A percentile compares a stretch with the other conserved stretches of the same genome.
Evolutionary conservation across 2,888 invertebrate species (phyloP).

Genomic region (Pelosia muscerda): DNA sequence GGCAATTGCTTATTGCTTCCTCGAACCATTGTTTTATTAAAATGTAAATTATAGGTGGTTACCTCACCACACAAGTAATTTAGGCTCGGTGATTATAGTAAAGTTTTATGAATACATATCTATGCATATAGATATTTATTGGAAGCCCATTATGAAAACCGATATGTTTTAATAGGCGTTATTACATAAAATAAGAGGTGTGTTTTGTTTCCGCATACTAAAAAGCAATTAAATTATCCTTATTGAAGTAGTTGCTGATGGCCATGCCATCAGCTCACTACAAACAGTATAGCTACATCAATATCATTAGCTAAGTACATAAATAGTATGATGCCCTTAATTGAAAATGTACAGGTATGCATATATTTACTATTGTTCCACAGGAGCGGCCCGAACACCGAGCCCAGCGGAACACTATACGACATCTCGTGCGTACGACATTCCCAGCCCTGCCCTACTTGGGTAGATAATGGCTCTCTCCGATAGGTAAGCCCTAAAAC

Average conservation of each 20-base stretch:
- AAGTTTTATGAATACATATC: neutral
- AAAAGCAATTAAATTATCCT: neutral
- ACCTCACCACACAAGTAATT: neutral
- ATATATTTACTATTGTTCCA: neutral
- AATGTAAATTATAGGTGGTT: neutral
- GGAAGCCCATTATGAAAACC: neutral
- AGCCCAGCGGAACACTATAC: neutral
- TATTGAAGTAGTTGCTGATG: neutral
- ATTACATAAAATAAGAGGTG: conserved; percentile 16
- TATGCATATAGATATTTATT: neutral
- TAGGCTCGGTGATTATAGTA: neutral
- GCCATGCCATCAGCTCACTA: neutral
- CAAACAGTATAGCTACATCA: conserved; percentile 15
- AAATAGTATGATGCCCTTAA: neutral
- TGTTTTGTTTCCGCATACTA: conserved; percentile 25
- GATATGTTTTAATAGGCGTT: neutral
- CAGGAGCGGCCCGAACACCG: conserved; percentile 1
- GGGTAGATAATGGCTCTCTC: neutral
- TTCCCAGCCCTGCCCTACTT: neutral
- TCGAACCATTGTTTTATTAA: neutral
- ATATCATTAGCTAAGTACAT: conserved; percentile 16
- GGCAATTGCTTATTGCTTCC: neutral
- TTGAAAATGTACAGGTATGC: neutral
- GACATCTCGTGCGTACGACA: neutral
- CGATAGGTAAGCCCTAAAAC: neutral